Percentiles rank a stretch among this genome's conserved stretches.
These are phyloP conservation scores for Corythaeola cristata DNA, from an alignment of 2,113 vertebrate genomes.

Conservation along the genomic window DNA sequence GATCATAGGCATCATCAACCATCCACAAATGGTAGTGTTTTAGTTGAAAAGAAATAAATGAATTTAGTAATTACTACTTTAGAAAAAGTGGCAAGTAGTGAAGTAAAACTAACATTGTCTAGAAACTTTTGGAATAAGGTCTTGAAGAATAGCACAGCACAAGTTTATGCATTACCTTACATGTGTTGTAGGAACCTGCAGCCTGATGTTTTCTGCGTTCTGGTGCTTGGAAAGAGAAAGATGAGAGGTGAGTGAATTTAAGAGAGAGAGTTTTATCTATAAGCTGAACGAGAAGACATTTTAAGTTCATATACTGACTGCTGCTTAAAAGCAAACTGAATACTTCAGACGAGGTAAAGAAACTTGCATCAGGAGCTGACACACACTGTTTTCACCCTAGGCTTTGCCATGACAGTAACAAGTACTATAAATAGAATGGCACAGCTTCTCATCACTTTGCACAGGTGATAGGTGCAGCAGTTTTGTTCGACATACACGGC, in stretches of 20 bases:
- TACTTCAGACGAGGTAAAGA: not conserved
- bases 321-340: not conserved
- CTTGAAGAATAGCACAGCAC: not conserved
- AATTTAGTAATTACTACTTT: not conserved
- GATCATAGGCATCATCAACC: not conserved
- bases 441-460: not conserved
- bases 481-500: not conserved
- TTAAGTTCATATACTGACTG: not conserved
- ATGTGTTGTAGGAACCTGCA: slow-evolving; percentile 76
- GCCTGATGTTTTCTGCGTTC: slow-evolving; percentile 71
- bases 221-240: slow-evolving; percentile 66
- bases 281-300: not conserved
- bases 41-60: not conserved
- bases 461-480: slow-evolving; percentile 22
- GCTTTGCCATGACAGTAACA: not conserved
- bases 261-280: not conserved
- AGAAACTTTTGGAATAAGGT: not conserved
- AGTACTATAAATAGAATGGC: not conserved
- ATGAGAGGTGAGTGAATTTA: not conserved
- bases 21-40: not conserved
- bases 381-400: not conserved
- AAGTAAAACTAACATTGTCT: not conserved
- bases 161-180: slow-evolving; percentile 69
- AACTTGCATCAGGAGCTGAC: not conserved
- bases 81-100: not conserved